Evolutionary conservation across 2,797 vertebrate species (phyloP), one percentile per base, ranked within the genome.

Genomic region (Coranthus polyacanthus): DNA sequence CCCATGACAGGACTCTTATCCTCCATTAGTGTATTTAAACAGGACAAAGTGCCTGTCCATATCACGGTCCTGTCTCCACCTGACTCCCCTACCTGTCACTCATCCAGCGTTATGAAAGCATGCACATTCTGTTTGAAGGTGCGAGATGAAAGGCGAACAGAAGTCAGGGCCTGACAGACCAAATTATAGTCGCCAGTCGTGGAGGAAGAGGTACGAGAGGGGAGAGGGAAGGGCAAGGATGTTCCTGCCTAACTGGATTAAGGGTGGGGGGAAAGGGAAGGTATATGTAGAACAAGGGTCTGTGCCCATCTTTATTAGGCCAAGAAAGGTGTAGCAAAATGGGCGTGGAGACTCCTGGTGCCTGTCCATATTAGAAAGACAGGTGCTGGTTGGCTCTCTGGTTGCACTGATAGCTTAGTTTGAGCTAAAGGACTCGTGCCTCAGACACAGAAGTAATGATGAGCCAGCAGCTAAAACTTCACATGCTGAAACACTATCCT

Each of bases 111-210:
- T 88, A 90, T 91, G 84, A 93, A 95, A 94, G 93, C 79, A 51
- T 46, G 55, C 76, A 77, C 86, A 94, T 94, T 90, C 86, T 82
- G 89, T 94, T 95, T 94, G 93, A 95, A 92, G 92, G 81, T 74
- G 73, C 76, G 55, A 84, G 91, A 94, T 94, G 83, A 95, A 93
- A 94, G 88, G 70, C 64, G 61, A 60, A 78, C 68, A 53, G 78
- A 64, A 82, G 79, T 76, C 72, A 58, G 60, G 66, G 70, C 69
- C 87, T 88, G 88, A 87, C 90, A 85, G 72, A 75, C 82, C 26
- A 38, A 60, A 88, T 92, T 90, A 89, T 79, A 75, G 62, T 50
- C 39, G 72, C 45, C 32, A 1, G 69, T 76, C 55, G 38, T 22
- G 44, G 59, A 37, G 69, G 61, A 56, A 24, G 61, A 67, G 51